Base-by-base conservation (phyloP, 2,888 invertebrate species). In the Palloptera scutellata region DNA sequence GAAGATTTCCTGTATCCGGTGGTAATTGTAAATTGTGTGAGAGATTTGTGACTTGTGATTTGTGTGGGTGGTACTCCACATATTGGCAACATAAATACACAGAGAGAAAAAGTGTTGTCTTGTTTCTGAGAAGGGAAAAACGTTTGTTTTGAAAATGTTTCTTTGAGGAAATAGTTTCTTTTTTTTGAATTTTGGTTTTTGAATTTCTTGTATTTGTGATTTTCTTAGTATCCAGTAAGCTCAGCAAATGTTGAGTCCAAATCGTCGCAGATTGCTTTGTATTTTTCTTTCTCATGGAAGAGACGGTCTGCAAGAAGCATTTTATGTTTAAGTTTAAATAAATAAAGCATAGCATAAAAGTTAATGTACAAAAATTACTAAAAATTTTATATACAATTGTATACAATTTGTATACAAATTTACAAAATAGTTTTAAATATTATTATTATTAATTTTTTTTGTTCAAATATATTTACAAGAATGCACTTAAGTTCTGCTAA, bases 201-300 rank as follows among this genome's bases (percentile, higher is more conserved):
- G 53, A 59, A 20, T 30, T 68, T 71, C 73, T 71, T 81, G 82
- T 86, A 85, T 67, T 86, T 81, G 78, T 68, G 40, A 60, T 71
- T 66, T 72, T 74, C 80, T 92, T 94, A 96, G 91, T 96, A 96
- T 91, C 94, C 96, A 87, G 95, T 95, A 88, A 96, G 91, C 89
- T 97, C 96, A 86, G 95, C 93, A 90, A 95, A 96, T 87, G 96
- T 96, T 88, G 92, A 91, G 89, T 97, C 96, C 91, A 97, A 89
- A 89, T 96, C 96, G 89, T 96, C 96, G 90, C 94, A 94, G 90
- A 96, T 96, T 87, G 92, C 91, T 92, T 96, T 97, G 93, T 96
- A 93, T 86, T 92, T 92, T 87, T 93, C 93, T 87, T 93, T 94
- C 83, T 85, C 85, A 88, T 88, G 90, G 88, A 92, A 92, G 87